A percentile compares a stretch with the other conserved stretches of the same genome.
Evolutionary conservation across 2,113 vertebrate genomes (phyloP).

Genomic region (Calyptomena viridis): DNA sequence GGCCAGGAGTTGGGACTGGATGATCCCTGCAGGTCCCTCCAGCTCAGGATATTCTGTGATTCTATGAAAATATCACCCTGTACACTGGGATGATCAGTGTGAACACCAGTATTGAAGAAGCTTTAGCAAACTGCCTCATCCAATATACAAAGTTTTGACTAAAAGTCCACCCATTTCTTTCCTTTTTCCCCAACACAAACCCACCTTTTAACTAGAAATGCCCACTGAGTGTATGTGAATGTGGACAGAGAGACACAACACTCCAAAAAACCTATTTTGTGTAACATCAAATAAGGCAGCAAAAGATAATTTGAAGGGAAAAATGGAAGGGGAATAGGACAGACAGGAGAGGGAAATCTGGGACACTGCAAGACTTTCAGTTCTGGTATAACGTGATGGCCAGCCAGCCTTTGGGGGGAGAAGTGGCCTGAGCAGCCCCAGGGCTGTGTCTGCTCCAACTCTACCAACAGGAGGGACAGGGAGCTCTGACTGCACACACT

Average conservation of each 20-base stretch:
- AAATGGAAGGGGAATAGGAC: neutral
- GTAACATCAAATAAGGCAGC: neutral
- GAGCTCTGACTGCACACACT: neutral
- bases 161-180: neutral
- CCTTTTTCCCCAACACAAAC: neutral
- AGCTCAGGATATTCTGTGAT: neutral
- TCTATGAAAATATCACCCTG: neutral
- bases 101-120: neutral
- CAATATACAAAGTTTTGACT: neutral
- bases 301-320: neutral
- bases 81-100: rapidly evolving
- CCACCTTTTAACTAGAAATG: neutral
- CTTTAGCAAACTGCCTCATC: neutral
- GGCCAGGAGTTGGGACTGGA: neutral
- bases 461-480: conserved; percentile 35
- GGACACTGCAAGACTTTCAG: neutral
- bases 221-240: rapidly evolving
- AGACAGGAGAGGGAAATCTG: neutral
- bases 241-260: neutral
- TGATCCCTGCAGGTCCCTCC: neutral
- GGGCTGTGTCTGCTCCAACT: conserved; percentile 15
- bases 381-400: conserved; percentile 3
- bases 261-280: neutral
- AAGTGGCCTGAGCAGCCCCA: neutral
- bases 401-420: conserved; percentile 51